Evolutionary conservation across 2,888 invertebrate species (phyloP).

Genomic region (Aphodius granarius): DNA sequence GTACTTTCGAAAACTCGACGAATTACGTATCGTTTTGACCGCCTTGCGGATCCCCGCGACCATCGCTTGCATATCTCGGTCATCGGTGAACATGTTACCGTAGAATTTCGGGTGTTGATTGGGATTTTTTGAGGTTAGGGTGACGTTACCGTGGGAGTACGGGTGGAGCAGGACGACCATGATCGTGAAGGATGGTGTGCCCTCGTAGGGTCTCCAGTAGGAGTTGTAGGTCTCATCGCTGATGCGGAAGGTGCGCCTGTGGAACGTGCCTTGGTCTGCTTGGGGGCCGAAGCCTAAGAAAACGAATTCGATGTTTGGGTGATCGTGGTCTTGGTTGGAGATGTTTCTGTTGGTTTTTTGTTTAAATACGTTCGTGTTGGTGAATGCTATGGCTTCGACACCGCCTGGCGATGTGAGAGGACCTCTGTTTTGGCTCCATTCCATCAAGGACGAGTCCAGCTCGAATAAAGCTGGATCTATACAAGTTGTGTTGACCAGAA

Average conservation of each 20-base stretch:
- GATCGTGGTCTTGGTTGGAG: slow-evolving; percentile 54
- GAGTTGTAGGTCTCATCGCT: slow-evolving; percentile 59
- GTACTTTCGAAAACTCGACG: slow-evolving; percentile 54
- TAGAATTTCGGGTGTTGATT: slow-evolving; percentile 71
- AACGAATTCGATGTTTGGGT: slow-evolving; percentile 74
- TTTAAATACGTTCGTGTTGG: slow-evolving; percentile 60
- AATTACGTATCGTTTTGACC: slow-evolving; percentile 41
- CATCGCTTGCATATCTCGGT: slow-evolving; percentile 47
- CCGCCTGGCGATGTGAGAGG: slow-evolving; percentile 59
- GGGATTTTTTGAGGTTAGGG: slow-evolving; percentile 72
- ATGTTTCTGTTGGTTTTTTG: too few relatives aligned
- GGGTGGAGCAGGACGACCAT: slow-evolving; percentile 75
- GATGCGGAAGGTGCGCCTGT: slow-evolving; percentile 57
- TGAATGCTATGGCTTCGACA: slow-evolving; percentile 61
- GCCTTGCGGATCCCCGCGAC: slow-evolving; percentile 54
- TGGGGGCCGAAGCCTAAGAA: slow-evolving; percentile 59
- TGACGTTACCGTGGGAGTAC: slow-evolving; percentile 68
- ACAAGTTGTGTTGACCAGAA: slow-evolving; percentile 51
- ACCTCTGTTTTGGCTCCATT: slow-evolving; percentile 48
- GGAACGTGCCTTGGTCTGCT: slow-evolving; percentile 42
- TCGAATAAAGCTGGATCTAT: not conserved
- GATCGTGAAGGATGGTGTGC: slow-evolving; percentile 47
- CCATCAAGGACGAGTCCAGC: slow-evolving; percentile 12
- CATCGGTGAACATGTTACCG: slow-evolving; percentile 76
- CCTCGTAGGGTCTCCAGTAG: slow-evolving; percentile 60